phyloP scores from a whole-genome alignment of 1,140 invertebrate species.

The Zaprionus tsacasi region DNA sequence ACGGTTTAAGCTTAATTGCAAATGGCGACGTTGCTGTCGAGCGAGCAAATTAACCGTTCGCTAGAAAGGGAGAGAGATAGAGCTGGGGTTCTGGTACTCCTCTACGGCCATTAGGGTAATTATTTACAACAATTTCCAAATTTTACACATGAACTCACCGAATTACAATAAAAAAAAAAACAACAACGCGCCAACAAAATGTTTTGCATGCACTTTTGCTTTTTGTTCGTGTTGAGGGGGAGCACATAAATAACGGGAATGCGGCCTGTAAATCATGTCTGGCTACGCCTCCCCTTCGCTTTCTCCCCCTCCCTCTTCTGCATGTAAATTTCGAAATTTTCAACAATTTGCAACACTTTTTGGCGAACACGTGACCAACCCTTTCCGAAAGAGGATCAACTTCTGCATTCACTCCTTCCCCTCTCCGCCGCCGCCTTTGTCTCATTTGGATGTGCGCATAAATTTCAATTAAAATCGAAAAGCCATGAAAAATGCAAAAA shows the following conservation, averaged over 20 bases:
- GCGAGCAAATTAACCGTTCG: conserved; percentile 63
- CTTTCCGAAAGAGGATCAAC: conserved; percentile 37
- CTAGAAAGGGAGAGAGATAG: background rate
- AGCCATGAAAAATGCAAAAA: conserved; percentile 71
- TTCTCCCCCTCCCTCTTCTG: background rate
- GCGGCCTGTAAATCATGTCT: conserved; percentile 68
- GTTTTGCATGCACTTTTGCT: conserved; percentile 70
- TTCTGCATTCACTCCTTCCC: background rate
- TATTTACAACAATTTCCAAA: conserved; percentile 81
- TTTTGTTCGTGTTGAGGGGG: conserved; percentile 5
- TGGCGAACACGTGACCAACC: conserved; percentile 69
- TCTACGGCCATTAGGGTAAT: conserved; percentile 71
- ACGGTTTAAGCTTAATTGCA: conserved; percentile 81
- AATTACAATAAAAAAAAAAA: conserved; percentile 57
- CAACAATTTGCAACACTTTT: conserved; percentile 81
- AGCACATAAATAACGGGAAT: conserved; percentile 70
- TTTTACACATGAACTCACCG: conserved; percentile 75
- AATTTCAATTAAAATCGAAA: conserved; percentile 83
- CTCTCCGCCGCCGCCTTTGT: background rate
- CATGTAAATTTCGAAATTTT: conserved; percentile 72
- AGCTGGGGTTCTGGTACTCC: background rate
- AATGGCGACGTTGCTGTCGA: conserved; percentile 62
- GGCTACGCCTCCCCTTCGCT: conserved; percentile 13
- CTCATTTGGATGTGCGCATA: conserved; percentile 53
- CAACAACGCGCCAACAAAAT: conserved; percentile 56